Evolutionary conservation across 2,797 vertebrate genomes (phyloP).

Genomic region (Sternotherus odoratus): DNA sequence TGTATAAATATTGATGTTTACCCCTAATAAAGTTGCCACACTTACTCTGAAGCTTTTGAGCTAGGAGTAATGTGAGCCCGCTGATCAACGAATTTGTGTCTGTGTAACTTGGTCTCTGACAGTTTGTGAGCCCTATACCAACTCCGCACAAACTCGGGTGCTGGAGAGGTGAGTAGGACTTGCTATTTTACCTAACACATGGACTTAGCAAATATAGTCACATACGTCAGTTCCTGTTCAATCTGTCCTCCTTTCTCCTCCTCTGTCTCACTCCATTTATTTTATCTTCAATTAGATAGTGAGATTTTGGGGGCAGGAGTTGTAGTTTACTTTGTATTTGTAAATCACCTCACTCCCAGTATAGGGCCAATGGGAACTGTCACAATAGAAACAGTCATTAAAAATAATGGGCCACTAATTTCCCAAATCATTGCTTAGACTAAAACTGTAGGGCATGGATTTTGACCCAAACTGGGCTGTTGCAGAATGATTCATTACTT

Average conservation of each 20-base stretch:
- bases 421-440: slow-evolving; percentile 50
- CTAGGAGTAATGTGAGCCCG: too few species aligned
- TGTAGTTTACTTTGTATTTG: slow-evolving; percentile 32
- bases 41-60: too few species aligned
- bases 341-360: neutral
- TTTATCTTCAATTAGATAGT: slow-evolving; percentile 61
- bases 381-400: slow-evolving; percentile 45
- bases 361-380: neutral
- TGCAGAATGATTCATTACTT: slow-evolving; percentile 70
- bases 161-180: too few species aligned
- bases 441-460: slow-evolving; percentile 57
- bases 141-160: too few species aligned
- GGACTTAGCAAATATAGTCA: neutral
- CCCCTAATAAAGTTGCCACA: too few species aligned
- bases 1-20: too few species aligned
- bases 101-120: too few species aligned
- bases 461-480: slow-evolving; percentile 47
- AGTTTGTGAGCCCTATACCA: too few species aligned
- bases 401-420: slow-evolving; percentile 27
- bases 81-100: too few species aligned
- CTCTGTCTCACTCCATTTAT: neutral
- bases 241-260: neutral
- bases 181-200: too few species aligned
- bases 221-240: neutral
- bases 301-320: slow-evolving; percentile 39